phyloP scores from a whole-genome alignment of 2,113 vertebrate species.

The Motacilla alba region DNA sequence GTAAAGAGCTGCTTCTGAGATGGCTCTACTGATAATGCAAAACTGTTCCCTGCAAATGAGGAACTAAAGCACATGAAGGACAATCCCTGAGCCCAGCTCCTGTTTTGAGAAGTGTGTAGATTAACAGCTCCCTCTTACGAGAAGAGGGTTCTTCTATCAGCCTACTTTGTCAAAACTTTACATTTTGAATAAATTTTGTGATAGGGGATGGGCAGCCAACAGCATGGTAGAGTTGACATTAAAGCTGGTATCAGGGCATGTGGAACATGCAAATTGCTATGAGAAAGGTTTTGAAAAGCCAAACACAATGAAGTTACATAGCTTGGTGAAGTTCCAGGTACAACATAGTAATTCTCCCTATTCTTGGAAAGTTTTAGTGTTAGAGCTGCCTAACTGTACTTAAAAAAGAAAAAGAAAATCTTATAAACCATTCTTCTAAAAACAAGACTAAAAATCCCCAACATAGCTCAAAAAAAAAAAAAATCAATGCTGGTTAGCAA shows the following conservation, averaged over 20 bases:
- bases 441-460: not conserved
- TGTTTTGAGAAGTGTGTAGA: not conserved
- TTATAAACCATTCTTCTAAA: not conserved
- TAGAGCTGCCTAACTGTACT: not conserved
- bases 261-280: not conserved
- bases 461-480: not conserved
- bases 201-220: not conserved
- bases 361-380: not conserved
- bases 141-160: not conserved
- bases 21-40: not conserved
- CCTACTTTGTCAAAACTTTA: not conserved
- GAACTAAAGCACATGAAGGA: not conserved
- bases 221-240: not conserved
- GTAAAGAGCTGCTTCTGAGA: not conserved
- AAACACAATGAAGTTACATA: not conserved
- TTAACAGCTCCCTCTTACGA: not conserved
- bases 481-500: not conserved
- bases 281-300: not conserved
- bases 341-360: not conserved
- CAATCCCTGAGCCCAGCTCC: not conserved
- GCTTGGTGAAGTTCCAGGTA: not conserved
- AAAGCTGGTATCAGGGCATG: rapidly evolving
- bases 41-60: not conserved
- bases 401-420: not conserved
- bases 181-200: not conserved